phyloP scores from a whole-genome alignment of 2,888 invertebrate genomes.

The Nomada lathburiana region DNA sequence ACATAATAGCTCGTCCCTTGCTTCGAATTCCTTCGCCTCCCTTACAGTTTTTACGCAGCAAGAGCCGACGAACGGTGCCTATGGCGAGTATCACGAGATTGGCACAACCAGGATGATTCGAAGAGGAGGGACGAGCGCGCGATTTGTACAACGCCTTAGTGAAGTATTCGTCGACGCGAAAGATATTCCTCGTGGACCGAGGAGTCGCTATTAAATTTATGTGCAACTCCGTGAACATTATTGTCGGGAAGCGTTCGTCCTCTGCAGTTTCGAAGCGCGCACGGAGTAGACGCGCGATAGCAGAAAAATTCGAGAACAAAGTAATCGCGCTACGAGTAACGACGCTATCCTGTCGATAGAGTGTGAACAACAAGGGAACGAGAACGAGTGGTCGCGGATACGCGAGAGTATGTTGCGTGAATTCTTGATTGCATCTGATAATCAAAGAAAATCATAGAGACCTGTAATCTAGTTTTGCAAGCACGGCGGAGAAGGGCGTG shows the following conservation, averaged over 20 bases:
- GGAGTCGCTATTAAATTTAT: constrained; percentile 32
- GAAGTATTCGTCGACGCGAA: constrained; percentile 12
- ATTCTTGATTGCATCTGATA: constrained; percentile 54
- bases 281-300: constrained; percentile 32
- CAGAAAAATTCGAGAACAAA: neutral
- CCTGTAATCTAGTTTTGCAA: constrained; percentile 68
- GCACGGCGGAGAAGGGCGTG: constrained; percentile 59
- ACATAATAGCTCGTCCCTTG: constrained; percentile 73
- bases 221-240: constrained; percentile 9
- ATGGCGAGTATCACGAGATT: constrained; percentile 6
- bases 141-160: neutral
- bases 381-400: neutral
- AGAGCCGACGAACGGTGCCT: constrained; percentile 41
- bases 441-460: constrained; percentile 63
- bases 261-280: constrained; percentile 36
- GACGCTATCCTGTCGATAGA: constrained; percentile 6
- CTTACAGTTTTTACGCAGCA: neutral
- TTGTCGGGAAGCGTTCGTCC: constrained; percentile 43
- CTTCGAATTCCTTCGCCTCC: constrained; percentile 42
- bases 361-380: constrained; percentile 14
- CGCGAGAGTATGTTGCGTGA: constrained; percentile 25
- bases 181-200: constrained; percentile 59
- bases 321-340: too few species aligned
- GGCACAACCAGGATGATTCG: constrained; percentile 18
- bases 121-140: constrained; percentile 30